Evolutionary conservation across 2,797 vertebrate species (phyloP), one percentile per base, ranked within the genome.

Genomic region (Anniella stebbinsi): DNA sequence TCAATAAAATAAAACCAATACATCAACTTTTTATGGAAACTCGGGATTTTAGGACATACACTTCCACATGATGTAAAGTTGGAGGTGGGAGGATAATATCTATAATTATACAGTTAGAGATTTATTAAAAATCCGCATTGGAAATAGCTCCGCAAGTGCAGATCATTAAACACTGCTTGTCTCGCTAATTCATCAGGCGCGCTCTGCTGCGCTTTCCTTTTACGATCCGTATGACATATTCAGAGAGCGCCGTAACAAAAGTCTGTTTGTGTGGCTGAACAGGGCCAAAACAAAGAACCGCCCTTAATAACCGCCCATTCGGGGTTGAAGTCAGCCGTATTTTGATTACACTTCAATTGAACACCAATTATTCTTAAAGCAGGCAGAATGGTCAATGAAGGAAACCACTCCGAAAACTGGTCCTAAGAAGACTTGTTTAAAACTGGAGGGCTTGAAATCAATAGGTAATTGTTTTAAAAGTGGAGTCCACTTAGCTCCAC

Each of bases 391-490:
- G 94, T 85, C 80, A 84, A 88, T 90, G 86, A 80, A 72, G 91
- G 33, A 12, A 88, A 80, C 81, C 90, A 33, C 89, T 87, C 90
- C 80, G 88, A 92, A 88, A 92, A 87, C 88, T 81, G 51, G 80
- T 54, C 84, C 70, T 18, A 18, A 84, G 91, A 90, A 88, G 75
- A 15, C 92, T 90, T 90, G 88, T 88, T 89, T 87, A 88, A 92
- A 96, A 93, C 90, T 48, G 73, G 78, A 92, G 84, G 88, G 81
- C 84, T 80, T 54, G 72, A 86, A 95, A 94, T 89, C 95, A 92
- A 91, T 91, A 67, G 89, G 51, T 89, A 91, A 93, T 96, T 96
- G 92, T 96, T 94, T 94, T 88, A 86, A 87, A 84, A 92, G 95
- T 89, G 91, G 86, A 73, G 87, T 73, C 91, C 80, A 51, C 54